Evolutionary conservation across 2,888 invertebrate species (phyloP), one percentile per base, ranked within the genome.

Genomic region (Steinernema scapterisci): DNA sequence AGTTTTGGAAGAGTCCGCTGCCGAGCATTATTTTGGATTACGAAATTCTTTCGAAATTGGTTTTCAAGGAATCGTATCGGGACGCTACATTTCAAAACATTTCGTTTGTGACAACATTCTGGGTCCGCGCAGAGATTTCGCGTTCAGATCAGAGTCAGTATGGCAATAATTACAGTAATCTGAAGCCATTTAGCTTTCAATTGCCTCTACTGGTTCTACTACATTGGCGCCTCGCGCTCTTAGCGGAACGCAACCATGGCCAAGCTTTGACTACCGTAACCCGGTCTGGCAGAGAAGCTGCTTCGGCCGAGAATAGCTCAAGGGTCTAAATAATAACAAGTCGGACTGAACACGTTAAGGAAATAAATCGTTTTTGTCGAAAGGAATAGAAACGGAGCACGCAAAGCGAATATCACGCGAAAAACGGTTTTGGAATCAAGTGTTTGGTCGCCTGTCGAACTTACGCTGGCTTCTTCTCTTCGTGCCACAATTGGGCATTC

Each of bases 171-270:
- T 38, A 38, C 38, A 38, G 38, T 38, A 27, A 27, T 31, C 25
- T 23, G 13, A 3, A 48, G 16, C 13, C 48, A 19, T 54, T 54
- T 82, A 43, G 84, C 86, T 7, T 87, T 87, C 83, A 87, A 88
- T 77, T 80, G 87, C 44, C 85, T 86, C 79, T 87, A 87, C 74
- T 87, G 87, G 87, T 82, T 83, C 77, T 88, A 87, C 77, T 87
- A 87, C 77, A 84, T 87, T 70, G 85, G 86, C 31, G 81, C 78
- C 76, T 81, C 81, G 0, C 81, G 38, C 3, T 38, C 38, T 38
- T 38, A 38, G 83, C 21, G 80, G 83, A 52, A 79, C 5, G 54
- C 21, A 11, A 25, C 3, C 11, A 19, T 23, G 38, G 9, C 38
- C 38, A 38, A 38, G 38, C 38, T 38, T 6, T 38, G 9, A 9